Evolutionary conservation across 2,113 vertebrate species (phyloP).

Genomic region (Cinclus cinclus): DNA sequence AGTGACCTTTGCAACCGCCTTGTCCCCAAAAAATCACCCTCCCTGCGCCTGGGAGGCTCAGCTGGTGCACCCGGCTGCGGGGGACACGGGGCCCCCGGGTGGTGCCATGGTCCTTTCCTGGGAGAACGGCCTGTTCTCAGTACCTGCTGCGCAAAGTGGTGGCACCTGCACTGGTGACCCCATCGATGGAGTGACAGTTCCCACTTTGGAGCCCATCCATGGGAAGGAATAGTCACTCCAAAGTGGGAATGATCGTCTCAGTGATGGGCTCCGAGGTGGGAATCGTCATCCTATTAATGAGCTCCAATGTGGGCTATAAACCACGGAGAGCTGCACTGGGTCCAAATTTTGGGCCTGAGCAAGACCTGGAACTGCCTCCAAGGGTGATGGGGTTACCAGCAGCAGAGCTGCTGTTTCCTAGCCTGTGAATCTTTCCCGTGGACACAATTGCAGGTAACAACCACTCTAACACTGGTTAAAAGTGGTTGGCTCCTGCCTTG

Average conservation of each 20-base stretch:
- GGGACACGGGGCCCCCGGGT: accelerated
- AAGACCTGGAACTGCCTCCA: accelerated
- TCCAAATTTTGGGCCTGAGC: accelerated
- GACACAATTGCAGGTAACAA: accelerated
- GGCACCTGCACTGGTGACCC: background rate
- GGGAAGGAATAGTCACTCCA: background rate
- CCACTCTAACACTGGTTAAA: accelerated
- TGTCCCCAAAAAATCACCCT: background rate
- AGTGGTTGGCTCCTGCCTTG: background rate
- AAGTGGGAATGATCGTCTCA: background rate
- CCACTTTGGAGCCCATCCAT: background rate
- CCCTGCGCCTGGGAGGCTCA: background rate
- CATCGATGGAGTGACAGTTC: background rate
- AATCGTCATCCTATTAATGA: no score
- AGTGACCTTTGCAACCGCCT: conserved; percentile 48
- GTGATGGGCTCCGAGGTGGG: background rate
- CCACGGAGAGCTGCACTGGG: background rate
- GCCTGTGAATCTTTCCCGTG: accelerated
- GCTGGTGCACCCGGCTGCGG: background rate
- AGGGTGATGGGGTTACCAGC: no score
- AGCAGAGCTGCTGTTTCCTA: background rate
- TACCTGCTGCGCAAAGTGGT: background rate
- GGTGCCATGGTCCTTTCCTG: background rate
- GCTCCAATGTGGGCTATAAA: background rate
- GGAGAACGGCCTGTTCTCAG: accelerated